Evolutionary conservation across 2,797 vertebrate species (phyloP).

Genomic region (Chelon auratus): DNA sequence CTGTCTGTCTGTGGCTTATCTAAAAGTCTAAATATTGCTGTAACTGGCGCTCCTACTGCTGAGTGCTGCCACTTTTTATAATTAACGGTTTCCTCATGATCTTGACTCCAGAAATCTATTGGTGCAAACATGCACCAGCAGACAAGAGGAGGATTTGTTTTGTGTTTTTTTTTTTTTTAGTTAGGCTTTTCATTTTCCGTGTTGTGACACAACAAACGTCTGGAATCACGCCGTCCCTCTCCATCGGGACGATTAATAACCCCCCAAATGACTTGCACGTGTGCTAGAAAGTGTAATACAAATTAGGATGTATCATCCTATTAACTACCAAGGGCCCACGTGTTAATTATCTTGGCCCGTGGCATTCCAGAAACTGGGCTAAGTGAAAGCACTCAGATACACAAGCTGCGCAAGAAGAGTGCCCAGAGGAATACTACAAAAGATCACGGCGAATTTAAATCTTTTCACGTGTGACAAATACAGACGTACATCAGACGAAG

Average conservation of each 20-base stretch:
- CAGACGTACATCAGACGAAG: conserved; percentile 5
- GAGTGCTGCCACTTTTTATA: conserved; percentile 26
- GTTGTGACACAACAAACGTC: conserved; percentile 1
- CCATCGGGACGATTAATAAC: conserved; percentile 2
- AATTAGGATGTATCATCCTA: conserved; percentile 32
- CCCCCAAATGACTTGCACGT: conserved; percentile 6
- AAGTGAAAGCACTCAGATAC: conserved; percentile 23
- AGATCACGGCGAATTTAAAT: neutral
- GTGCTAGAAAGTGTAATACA: conserved; percentile 32
- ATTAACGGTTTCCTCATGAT: conserved; percentile 5
- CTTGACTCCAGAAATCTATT: conserved; percentile 6
- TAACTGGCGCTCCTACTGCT: conserved; percentile 28
- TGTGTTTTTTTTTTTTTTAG: neutral
- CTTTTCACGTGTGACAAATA: conserved; percentile 11
- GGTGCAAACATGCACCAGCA: conserved; percentile 13
- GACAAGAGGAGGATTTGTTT: conserved; percentile 1
- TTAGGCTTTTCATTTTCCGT: conserved; percentile 13
- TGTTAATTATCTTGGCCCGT: conserved; percentile 40
- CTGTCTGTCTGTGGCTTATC: conserved; percentile 52
- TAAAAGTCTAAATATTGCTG: conserved; percentile 50
- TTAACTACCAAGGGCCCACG: conserved; percentile 25
- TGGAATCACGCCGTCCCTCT: neutral
- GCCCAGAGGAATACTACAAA: conserved; percentile 3
- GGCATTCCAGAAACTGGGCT: conserved; percentile 34
- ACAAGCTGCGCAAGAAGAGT: conserved; percentile 8